These are phyloP conservation scores for Phyllotreta cruciferae DNA, from an alignment of 2,888 invertebrate species.

Conservation along the genomic window DNA sequence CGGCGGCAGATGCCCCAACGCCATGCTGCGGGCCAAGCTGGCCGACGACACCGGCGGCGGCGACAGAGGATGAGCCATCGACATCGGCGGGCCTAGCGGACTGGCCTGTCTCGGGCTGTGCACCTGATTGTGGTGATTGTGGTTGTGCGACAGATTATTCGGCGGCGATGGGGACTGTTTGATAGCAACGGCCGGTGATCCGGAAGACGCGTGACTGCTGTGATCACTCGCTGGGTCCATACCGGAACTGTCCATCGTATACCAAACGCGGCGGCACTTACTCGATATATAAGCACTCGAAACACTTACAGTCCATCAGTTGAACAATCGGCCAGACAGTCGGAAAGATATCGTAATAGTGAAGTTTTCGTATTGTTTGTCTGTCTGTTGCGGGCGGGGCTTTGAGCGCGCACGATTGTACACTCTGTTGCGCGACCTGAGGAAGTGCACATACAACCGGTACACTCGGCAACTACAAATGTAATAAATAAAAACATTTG, in stretches of 20 bases:
- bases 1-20: slow-evolving; percentile 82
- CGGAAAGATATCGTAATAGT: slow-evolving; percentile 60
- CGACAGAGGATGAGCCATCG: slow-evolving; percentile 69
- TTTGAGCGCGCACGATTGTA: slow-evolving; percentile 49
- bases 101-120: slow-evolving; percentile 61
- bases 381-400: slow-evolving; percentile 53
- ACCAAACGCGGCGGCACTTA: slow-evolving; percentile 36
- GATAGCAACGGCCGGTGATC: slow-evolving; percentile 60
- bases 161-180: slow-evolving; percentile 61
- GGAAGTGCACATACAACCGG: slow-evolving; percentile 64
- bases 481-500: slow-evolving; percentile 74
- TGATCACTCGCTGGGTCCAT: slow-evolving; percentile 68
- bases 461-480: slow-evolving; percentile 73
- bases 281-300: slow-evolving; percentile 17
- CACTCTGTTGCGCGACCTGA: slow-evolving; percentile 46
- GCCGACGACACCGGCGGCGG: slow-evolving; percentile 73
- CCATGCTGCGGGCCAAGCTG: slow-evolving; percentile 70
- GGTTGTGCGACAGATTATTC: slow-evolving; percentile 51
- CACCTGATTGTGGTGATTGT: slow-evolving; percentile 55
- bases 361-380: slow-evolving; percentile 55
- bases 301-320: slow-evolving; percentile 44
- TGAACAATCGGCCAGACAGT: slow-evolving; percentile 51
- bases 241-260: slow-evolving; percentile 64
- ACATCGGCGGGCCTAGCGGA: slow-evolving; percentile 62
- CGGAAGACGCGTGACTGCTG: slow-evolving; percentile 65